Percentiles rank a stretch among this genome's conserved stretches.
phyloP scores from a whole-genome alignment of 2,113 vertebrate genomes.

The Cettia cetti region DNA sequence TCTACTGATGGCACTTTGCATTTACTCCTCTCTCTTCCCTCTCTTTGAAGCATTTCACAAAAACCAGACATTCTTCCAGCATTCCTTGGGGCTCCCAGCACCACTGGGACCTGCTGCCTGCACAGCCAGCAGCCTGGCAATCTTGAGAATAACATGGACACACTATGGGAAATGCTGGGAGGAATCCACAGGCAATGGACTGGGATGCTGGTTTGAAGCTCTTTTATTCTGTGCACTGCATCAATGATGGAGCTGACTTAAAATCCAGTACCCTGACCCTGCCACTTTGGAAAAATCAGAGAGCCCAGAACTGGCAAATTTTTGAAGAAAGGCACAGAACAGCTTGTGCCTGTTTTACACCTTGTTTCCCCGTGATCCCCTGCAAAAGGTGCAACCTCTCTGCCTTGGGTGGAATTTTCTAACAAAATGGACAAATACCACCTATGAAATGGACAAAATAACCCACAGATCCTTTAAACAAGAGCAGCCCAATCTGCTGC shows the following conservation, averaged over 20 bases:
- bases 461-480: conserved; percentile 3
- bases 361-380: background rate
- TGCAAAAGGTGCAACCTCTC: conserved; percentile 9
- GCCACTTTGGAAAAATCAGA: background rate
- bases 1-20: background rate
- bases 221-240: background rate
- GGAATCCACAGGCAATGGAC: conserved; percentile 1
- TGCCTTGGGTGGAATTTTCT: conserved; percentile 48
- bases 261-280: background rate
- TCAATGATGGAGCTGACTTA: background rate
- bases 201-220: background rate
- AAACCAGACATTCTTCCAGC: background rate
- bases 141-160: background rate
- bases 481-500: conserved; percentile 2
- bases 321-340: background rate
- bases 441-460: conserved; percentile 11
- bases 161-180: background rate
- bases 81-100: background rate
- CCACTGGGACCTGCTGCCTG: background rate
- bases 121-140: background rate
- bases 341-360: background rate
- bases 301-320: background rate
- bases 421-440: conserved; percentile 12
- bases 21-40: background rate
- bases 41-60: background rate